Conservation (phyloP, 2,888 invertebrate species). For the Synergus laeviventris region DNA sequence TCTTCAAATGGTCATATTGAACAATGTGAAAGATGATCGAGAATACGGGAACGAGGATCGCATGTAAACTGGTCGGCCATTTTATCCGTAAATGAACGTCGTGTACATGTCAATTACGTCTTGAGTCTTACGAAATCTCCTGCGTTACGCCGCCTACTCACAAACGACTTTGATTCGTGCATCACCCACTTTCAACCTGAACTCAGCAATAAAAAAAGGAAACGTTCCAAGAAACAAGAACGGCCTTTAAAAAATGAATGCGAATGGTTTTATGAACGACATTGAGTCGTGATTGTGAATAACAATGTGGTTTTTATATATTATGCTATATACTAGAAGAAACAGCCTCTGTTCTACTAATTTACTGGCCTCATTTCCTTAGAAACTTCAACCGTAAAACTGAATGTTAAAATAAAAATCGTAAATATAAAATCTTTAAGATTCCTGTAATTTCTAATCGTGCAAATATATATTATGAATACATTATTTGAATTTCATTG, state of each 20-base stretch:
- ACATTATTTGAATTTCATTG: background rate
- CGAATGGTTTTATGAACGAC: conserved; percentile 8
- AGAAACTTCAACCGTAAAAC: background rate
- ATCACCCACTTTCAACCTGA: conserved; percentile 33
- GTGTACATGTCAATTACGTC: conserved; percentile 63
- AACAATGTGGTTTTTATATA: conserved; percentile 8
- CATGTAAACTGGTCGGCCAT: conserved; percentile 58
- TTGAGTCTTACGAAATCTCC: conserved; percentile 61
- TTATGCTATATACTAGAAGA: background rate
- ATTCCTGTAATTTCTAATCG: background rate
- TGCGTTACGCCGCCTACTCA: conserved; percentile 58
- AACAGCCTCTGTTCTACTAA: background rate
- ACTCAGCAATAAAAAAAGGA: background rate
- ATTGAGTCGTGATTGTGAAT: conserved; percentile 8
- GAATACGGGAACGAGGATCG: conserved; percentile 53
- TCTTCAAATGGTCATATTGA: conserved; percentile 38
- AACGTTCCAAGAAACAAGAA: conserved; percentile 9
- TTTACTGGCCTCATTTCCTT: background rate
- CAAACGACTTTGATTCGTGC: conserved; percentile 54
- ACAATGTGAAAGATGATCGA: conserved; percentile 49
- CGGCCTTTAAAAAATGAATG: conserved; percentile 13
- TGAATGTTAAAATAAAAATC: background rate
- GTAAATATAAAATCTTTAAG: background rate
- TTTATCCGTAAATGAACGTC: conserved; percentile 62
- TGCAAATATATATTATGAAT: background rate